phyloP scores from a whole-genome alignment of 2,888 invertebrate species.

The Steinernema scapterisci region DNA sequence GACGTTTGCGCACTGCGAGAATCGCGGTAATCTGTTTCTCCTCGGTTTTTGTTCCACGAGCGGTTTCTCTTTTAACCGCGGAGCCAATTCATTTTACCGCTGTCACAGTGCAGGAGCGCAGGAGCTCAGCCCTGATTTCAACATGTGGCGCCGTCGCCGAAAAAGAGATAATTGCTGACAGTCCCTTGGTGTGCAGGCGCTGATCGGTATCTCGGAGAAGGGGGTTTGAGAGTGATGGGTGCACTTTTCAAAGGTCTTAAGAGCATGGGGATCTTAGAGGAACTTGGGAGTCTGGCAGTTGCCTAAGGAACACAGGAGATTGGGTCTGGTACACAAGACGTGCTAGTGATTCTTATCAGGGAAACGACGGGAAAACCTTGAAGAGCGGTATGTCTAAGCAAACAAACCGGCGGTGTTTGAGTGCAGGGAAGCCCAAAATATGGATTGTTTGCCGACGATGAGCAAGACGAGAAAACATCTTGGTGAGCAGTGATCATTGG shows the following conservation, averaged over 20 bases:
- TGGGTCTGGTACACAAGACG: too few relatives aligned
- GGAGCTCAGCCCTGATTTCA: background rate
- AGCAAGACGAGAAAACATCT: too few relatives aligned
- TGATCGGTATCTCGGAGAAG: background rate
- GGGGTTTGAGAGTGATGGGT: background rate
- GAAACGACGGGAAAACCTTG: too few relatives aligned
- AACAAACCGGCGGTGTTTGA: background rate
- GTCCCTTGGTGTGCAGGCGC: background rate
- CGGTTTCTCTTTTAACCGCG: background rate
- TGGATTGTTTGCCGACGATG: too few relatives aligned
- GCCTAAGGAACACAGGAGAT: too few relatives aligned
- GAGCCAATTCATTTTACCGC: background rate
- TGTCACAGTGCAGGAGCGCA: background rate
- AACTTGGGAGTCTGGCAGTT: too few relatives aligned
- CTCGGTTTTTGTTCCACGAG: too few relatives aligned
- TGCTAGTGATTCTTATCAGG: too few relatives aligned
- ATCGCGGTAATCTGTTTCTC: too few relatives aligned
- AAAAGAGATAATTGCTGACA: constrained; percentile 29
- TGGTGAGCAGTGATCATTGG: too few relatives aligned
- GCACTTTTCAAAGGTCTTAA: background rate
- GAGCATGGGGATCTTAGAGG: too few relatives aligned
- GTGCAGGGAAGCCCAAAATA: constrained; percentile 2
- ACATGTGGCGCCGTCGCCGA: constrained; percentile 4
- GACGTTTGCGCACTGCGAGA: background rate
- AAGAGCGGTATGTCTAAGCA: too few relatives aligned